Evolutionary conservation across 2,113 vertebrate species (phyloP).

Genomic region (Saguinus midas): DNA sequence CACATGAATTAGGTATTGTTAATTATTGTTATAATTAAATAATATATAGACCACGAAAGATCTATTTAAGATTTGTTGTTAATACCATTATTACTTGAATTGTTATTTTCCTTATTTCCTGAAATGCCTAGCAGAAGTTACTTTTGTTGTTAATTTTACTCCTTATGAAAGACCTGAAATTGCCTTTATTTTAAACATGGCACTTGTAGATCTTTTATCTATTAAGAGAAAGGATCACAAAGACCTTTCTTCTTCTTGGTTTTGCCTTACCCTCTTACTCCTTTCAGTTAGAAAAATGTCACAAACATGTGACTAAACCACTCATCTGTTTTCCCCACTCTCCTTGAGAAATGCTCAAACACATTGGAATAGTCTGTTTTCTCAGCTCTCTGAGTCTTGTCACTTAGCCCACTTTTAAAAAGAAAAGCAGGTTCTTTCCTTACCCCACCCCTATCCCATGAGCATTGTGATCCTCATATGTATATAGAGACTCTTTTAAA

Average conservation of each 20-base stretch:
- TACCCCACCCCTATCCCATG: not conserved
- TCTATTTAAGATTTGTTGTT: not conserved
- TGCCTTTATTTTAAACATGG: not conserved
- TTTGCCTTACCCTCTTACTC: not conserved
- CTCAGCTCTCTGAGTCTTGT: not conserved
- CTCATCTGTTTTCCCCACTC: not conserved
- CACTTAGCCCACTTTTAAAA: slow-evolving; percentile 3
- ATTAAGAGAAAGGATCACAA: not conserved
- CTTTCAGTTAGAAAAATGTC: slow-evolving; percentile 9
- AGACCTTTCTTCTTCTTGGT: not conserved
- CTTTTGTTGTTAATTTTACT: not conserved
- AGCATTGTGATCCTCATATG: not conserved
- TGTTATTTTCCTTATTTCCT: not conserved
- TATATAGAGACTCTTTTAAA: not conserved
- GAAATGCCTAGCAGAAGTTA: not conserved
- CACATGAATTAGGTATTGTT: not conserved
- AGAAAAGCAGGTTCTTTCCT: not conserved
- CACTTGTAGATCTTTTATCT: not conserved
- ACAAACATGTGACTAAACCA: not conserved
- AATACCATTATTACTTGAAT: not conserved
- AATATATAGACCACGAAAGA: not conserved
- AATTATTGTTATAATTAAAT: not conserved
- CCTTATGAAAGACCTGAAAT: not conserved
- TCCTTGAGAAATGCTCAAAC: not conserved
- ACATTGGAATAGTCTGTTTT: not conserved